Evolutionary conservation across 2,888 invertebrate genomes (phyloP), one percentile per base, ranked within the genome.

Genomic region (Drosophila villosipedis): DNA sequence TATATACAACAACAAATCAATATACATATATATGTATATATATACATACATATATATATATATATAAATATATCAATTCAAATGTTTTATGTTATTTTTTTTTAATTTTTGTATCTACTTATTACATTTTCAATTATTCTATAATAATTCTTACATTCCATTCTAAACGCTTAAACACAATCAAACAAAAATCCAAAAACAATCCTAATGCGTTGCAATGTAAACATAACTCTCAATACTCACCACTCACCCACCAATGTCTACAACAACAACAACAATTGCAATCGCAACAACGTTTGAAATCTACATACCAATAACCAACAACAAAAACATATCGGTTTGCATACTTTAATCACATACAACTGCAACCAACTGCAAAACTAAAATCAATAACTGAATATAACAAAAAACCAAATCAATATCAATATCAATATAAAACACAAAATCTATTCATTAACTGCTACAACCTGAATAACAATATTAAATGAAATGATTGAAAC

Each of bases 131-230:
- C 63, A 73, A 86, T 75, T 85, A 75, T 76, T 78, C 82, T 80
- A 78, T 80, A 84, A 81, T 81, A 86, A 84, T 86, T 84, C 84
- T 84, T 82, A 82, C 87, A 84, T 86, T 84, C 76, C 80, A 84
- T 85, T 83, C 71, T 80, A 82, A 47, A 86, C 73, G 82, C 84
- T 86, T 86, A 53, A 81, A 73, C 52, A 58, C 60, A 66, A 68
- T 64, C 53, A 74, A 78, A 57, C 25, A 63, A 71, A 82, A 58
- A 71, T 67, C 31, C 30, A 67, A 83, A 78, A 52, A 53, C 61
- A 83, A 80, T 71, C 71, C 70, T 73, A 83, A 86, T 86, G 87
- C 80, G 84, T 84, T 84, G 80, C 77, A 86, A 86, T 83, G 73
- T 69, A 73, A 83, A 81, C 79, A 84, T 78, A 73, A 78, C 50